Evolutionary conservation across 2,797 vertebrate species (phyloP), one percentile per base, ranked within the genome.

Genomic region (Coregonus ussuriensis): DNA sequence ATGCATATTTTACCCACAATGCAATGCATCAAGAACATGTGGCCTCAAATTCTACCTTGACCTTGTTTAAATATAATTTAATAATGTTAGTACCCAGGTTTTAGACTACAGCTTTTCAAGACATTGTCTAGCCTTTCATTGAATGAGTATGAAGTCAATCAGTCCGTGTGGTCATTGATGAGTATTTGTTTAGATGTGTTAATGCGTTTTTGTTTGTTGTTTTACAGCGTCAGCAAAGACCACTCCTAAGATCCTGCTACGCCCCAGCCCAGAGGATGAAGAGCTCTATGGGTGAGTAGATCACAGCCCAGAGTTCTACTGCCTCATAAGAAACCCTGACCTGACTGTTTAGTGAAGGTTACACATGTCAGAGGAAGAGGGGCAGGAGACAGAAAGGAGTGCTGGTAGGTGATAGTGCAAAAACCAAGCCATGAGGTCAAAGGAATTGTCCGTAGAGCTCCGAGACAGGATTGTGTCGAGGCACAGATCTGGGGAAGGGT

Each of bases 181-280:
- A 47, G 3, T 15, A 47, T 47, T 47, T 47, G 41, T 47, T 47
- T 47, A 7, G 2, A 13, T 47, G 41, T 59, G 18, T 7, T 67
- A 54, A 67, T 76, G 25, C 51, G 51, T n/a, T 6, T 31, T 18
- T 25, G 56, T 41, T 71, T 71, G 77, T 15, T 77, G 52, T 72
- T 76, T 73, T 78, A 4, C 79, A 94, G 91, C 72, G 74, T 77
- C 82, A 53, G 77, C 83, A 69, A 95, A 93, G 88, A 72, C 93
- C 59, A 87, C 89, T 11, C 89, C 95, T 29, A 96, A 95, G 90
- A 95, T 92, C 7, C 91, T 96, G 84, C 94, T 98, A 59, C 94
- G 94, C 31, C 96, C 96, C 3, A 97, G 95, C 90, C 93, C 96
- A 6, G 97, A 98, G 88, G 97, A 98, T 77, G 96, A 97, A 88